Conservation (phyloP, 2,888 invertebrate genomes). For the Habroteleia sp. region DNA sequence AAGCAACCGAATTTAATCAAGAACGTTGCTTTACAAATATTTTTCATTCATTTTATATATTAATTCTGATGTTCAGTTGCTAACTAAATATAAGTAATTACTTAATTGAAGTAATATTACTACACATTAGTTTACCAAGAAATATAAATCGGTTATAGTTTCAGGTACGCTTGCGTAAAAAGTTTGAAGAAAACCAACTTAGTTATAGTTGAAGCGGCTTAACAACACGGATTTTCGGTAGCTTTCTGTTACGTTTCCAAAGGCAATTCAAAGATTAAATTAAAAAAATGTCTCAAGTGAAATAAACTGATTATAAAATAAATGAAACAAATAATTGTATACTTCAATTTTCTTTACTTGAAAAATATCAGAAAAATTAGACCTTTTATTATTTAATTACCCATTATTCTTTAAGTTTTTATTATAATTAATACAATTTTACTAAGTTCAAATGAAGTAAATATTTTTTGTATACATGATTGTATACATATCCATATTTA, state of each 20-base stretch:
- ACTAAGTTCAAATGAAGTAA: too few species aligned
- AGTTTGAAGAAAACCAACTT: conserved; percentile 38
- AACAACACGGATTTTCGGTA: conserved; percentile 31
- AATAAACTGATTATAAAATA: conserved; percentile 19
- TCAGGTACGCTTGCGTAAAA: conserved; percentile 7
- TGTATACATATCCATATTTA: too few species aligned
- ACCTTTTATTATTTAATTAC: too few species aligned
- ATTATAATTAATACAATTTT: too few species aligned
- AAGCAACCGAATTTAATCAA: conserved; percentile 7
- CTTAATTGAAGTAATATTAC: conserved; percentile 14
- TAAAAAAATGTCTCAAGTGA: conserved; percentile 9
- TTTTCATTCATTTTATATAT: conserved; percentile 21
- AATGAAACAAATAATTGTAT: conserved; percentile 22
- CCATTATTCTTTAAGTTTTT: too few species aligned
- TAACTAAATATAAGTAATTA: conserved; percentile 28
- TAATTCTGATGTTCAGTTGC: conserved; percentile 11
- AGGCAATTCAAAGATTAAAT: conserved; percentile 37
- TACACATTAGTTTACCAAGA: conserved; percentile 14
- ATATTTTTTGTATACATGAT: too few species aligned
- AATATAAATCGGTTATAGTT: conserved; percentile 32
- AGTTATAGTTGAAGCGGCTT: conserved; percentile 29
- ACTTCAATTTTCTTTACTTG: too few species aligned
- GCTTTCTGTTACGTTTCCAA: conserved; percentile 37
- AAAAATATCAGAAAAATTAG: too few species aligned
- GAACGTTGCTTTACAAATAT: conserved; percentile 15